Conservation (phyloP, 2,797 vertebrate genomes). For the Emys orbicularis region DNA sequence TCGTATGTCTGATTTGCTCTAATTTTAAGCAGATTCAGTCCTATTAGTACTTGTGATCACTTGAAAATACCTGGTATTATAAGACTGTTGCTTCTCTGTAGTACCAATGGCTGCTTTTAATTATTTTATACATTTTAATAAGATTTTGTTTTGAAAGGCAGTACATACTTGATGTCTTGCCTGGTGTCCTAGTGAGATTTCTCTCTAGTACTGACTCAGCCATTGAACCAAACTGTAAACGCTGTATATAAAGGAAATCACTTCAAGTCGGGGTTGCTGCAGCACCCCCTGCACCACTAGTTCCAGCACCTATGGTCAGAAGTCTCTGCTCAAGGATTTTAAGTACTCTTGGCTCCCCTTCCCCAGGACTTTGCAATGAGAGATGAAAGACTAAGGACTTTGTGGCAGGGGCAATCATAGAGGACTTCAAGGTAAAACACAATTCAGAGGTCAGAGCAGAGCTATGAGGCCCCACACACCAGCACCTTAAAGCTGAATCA, state of each 20-base stretch:
- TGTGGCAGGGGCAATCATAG: not conserved
- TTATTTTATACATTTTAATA: not conserved
- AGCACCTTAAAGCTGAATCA: not conserved
- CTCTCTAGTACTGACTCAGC: rapidly evolving
- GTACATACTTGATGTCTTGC: not conserved
- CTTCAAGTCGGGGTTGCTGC: too few relatives aligned
- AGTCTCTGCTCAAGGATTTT: not conserved
- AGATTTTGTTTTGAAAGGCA: not conserved
- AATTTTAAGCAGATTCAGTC: not conserved
- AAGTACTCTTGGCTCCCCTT: not conserved
- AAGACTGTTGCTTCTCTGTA: not conserved
- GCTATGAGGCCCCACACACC: not conserved
- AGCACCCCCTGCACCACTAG: too few relatives aligned
- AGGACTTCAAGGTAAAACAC: not conserved
- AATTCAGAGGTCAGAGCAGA: not conserved
- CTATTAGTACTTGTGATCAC: not conserved
- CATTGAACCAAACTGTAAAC: too few relatives aligned
- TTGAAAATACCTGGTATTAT: not conserved
- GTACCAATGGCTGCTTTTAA: not conserved
- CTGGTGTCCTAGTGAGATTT: not conserved
- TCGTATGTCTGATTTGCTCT: not conserved
- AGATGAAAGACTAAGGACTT: not conserved
- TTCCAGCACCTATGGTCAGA: too few relatives aligned
- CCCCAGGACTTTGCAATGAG: not conserved
- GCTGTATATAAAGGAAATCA: too few relatives aligned